These are phyloP conservation scores for Holothuria leucospilota DNA, from an alignment of 53 echinoderm and acorn worm genomes.

Conservation along the genomic window DNA sequence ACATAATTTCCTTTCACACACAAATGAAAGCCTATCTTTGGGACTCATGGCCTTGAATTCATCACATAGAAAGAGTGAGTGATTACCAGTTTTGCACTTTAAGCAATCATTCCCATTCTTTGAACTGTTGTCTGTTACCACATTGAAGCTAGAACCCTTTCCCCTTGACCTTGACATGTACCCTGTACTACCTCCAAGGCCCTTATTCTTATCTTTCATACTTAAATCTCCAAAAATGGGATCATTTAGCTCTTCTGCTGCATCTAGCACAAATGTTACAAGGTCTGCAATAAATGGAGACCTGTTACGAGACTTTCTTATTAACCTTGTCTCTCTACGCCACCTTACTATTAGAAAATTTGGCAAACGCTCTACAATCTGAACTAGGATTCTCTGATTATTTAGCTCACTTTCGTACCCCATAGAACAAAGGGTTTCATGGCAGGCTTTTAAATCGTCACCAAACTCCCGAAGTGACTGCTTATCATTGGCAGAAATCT, in stretches of 20 bases:
- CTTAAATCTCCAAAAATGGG: background rate
- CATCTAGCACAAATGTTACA: background rate
- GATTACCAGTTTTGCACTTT: slow-evolving; percentile 33
- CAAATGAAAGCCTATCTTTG: slow-evolving; percentile 50
- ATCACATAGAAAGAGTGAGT: slow-evolving; percentile 62
- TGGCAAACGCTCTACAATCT: background rate
- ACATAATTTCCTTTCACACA: slow-evolving; percentile 48
- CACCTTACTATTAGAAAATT: background rate
- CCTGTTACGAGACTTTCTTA: background rate
- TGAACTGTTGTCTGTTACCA: background rate
- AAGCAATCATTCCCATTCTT: slow-evolving; percentile 25
- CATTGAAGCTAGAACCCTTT: slow-evolving; percentile 3
- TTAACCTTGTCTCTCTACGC: background rate
- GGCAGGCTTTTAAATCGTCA: background rate
- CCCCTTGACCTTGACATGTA: slow-evolving; percentile 1
- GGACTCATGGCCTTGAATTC: slow-evolving; percentile 56
- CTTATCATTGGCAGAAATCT: background rate
- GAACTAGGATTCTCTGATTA: background rate
- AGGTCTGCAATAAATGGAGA: background rate
- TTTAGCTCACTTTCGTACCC: background rate
- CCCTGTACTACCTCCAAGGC: background rate
- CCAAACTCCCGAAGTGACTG: background rate
- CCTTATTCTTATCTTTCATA: no score
- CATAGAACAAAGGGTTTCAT: slow-evolving; percentile 5
- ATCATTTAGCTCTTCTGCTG: slow-evolving; percentile 11